Conservation (phyloP, 2,888 invertebrate species). For the Muschampia plurimacula region DNA sequence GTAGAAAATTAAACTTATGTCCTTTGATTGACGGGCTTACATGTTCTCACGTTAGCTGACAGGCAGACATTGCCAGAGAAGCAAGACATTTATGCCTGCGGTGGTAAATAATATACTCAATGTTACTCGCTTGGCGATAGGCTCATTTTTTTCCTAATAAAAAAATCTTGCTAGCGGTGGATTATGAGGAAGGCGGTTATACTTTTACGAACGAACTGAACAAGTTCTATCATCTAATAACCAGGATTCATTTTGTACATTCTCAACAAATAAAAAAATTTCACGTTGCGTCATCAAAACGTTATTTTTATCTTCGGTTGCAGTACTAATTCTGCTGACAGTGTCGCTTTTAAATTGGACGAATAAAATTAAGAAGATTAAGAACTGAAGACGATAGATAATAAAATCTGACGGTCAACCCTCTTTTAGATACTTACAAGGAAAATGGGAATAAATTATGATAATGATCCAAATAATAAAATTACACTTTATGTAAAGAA, state of each 20-base stretch:
- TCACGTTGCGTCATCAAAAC: neutral
- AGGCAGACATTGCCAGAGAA: too few relatives aligned
- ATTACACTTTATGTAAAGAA: constrained; percentile 22
- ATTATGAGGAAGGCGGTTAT: too few relatives aligned
- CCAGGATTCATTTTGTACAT: neutral
- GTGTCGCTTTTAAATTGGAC: constrained; percentile 11
- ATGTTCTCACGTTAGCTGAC: too few relatives aligned
- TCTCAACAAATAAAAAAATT: neutral
- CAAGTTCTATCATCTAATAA: too few relatives aligned
- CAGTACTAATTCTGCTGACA: constrained; percentile 11
- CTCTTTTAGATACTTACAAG: constrained; percentile 23
- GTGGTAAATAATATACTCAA: too few relatives aligned
- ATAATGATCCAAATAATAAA: constrained; percentile 17
- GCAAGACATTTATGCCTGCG: too few relatives aligned
- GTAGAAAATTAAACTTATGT: too few relatives aligned
- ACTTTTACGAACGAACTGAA: too few relatives aligned
- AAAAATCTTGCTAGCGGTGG: too few relatives aligned
- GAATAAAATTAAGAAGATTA: constrained; percentile 29
- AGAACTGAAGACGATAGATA: constrained; percentile 7
- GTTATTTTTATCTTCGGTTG: neutral
- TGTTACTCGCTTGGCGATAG: too few relatives aligned
- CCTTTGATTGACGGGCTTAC: too few relatives aligned
- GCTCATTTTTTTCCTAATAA: too few relatives aligned
- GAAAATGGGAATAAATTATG: constrained; percentile 36
- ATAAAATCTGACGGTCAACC: constrained; percentile 32